Conservation (phyloP, 2,113 vertebrate species). For the Rutilus rutilus region DNA sequence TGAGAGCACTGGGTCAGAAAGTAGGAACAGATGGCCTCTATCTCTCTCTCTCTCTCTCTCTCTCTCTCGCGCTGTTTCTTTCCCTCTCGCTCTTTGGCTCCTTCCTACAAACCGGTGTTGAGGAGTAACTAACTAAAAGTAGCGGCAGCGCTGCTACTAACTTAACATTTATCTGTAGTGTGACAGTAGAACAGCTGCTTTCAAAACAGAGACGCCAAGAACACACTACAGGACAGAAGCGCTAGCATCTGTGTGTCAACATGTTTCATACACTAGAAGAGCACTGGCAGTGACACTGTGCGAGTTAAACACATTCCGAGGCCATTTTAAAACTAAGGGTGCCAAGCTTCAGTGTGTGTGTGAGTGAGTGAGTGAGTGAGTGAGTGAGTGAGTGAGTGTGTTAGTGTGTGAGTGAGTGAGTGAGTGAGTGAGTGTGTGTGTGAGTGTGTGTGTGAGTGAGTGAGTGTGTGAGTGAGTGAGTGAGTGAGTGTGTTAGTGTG, state of each 20-base stretch:
- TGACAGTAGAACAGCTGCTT: constrained; percentile 9
- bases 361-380: no score
- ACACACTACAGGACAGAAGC: constrained; percentile 6
- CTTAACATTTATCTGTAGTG: not conserved
- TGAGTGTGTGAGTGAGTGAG: no score
- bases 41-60: constrained; percentile 7
- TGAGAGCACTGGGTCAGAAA: constrained; percentile 75
- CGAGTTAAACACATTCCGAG: not conserved
- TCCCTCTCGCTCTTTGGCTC: constrained; percentile 35
- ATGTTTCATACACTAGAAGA: not conserved
- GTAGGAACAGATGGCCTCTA: constrained; percentile 73
- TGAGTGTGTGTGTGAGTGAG: no score
- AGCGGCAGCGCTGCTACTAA: not conserved
- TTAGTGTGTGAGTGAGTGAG: no score
- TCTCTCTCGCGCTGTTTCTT: constrained; percentile 26
- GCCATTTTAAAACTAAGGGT: not conserved
- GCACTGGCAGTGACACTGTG: constrained; percentile 5
- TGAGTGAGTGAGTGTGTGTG: no score
- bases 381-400: not conserved
- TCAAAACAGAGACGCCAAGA: constrained; percentile 4
- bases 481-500: no score
- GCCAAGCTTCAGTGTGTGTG: not conserved
- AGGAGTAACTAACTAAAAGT: not conserved
- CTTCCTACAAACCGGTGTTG: not conserved
- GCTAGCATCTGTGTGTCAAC: not conserved